Evolutionary conservation across 2,797 vertebrate species (phyloP).

Genomic region (Cyclura pinguis): DNA sequence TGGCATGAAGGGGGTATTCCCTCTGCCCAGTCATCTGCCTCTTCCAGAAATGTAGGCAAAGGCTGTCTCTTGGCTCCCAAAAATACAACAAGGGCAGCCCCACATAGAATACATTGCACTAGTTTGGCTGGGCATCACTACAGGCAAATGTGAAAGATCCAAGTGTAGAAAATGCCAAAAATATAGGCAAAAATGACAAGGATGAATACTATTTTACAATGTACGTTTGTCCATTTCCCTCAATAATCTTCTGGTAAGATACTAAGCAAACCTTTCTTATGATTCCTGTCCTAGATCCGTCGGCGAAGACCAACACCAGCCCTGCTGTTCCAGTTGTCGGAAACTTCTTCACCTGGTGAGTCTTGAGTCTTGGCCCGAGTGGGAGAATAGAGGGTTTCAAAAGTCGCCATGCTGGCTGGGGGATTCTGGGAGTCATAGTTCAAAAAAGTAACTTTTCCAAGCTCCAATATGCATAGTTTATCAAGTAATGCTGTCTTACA

Average conservation of each 20-base stretch:
- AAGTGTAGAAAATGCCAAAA: no score
- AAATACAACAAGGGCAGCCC: not conserved
- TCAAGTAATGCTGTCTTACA: not conserved
- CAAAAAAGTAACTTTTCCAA: not conserved
- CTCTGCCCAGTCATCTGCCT: not conserved
- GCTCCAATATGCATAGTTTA: no score
- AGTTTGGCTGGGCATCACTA: not conserved
- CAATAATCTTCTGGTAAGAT: not conserved
- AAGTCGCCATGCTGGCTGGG: not conserved
- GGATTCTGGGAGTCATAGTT: not conserved
- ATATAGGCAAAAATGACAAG: not conserved
- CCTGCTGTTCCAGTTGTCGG: constrained; percentile 93
- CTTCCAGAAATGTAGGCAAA: not conserved
- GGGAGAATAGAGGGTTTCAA: not conserved
- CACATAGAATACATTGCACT: not conserved
- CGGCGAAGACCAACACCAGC: constrained; percentile 95
- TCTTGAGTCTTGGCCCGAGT: not conserved
- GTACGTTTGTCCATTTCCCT: not conserved
- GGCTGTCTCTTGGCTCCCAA: not conserved
- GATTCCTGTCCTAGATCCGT: constrained; percentile 86
- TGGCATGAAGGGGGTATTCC: not conserved
- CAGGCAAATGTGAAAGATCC: not conserved
- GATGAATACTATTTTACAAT: not conserved
- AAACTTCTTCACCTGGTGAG: constrained; percentile 90
- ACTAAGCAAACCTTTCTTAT: constrained; percentile 11